Percentiles rank a stretch among this genome's conserved stretches.
These are phyloP conservation scores for Probaryconus sp. DNA, from an alignment of 1,140 invertebrate genomes.

Conservation along the genomic window DNA sequence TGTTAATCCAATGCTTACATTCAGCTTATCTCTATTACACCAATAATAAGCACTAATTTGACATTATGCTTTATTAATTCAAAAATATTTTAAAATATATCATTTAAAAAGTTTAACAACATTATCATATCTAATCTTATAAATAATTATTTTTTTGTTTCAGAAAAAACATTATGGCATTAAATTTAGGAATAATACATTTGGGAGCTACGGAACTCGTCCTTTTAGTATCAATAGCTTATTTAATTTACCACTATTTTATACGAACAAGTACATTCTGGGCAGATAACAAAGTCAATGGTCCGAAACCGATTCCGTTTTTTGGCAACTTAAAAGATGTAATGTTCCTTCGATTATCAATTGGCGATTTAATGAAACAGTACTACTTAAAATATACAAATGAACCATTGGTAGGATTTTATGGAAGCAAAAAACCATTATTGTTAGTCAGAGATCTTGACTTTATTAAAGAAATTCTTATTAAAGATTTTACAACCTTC, in stretches of 20 bases:
- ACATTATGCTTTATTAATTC: no score
- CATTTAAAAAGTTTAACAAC: no score
- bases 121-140: no score
- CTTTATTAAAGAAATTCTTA: constrained; percentile 56
- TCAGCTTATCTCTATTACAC: no score
- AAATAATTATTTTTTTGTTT: no score
- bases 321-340: constrained; percentile 63
- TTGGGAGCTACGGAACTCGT: no score
- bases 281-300: constrained; percentile 52
- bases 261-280: constrained; percentile 47
- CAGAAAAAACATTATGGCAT: no score
- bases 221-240: background rate
- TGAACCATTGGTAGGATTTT: constrained; percentile 62
- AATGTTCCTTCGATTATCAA: constrained; percentile 30
- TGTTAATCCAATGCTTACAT: no score
- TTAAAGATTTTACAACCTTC: constrained; percentile 45
- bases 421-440: constrained; percentile 21
- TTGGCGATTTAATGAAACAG: constrained; percentile 45
- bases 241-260: constrained; percentile 1
- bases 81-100: no score
- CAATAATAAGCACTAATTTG: no score
- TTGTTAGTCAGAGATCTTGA: constrained; percentile 59
- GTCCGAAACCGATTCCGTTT: constrained; percentile 57
- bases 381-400: constrained; percentile 56
- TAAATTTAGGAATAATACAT: no score